Evolutionary conservation across 2,113 vertebrate species (phyloP), one percentile per base, ranked within the genome.

Genomic region (Rhegmatorhina hoffmannsi): DNA sequence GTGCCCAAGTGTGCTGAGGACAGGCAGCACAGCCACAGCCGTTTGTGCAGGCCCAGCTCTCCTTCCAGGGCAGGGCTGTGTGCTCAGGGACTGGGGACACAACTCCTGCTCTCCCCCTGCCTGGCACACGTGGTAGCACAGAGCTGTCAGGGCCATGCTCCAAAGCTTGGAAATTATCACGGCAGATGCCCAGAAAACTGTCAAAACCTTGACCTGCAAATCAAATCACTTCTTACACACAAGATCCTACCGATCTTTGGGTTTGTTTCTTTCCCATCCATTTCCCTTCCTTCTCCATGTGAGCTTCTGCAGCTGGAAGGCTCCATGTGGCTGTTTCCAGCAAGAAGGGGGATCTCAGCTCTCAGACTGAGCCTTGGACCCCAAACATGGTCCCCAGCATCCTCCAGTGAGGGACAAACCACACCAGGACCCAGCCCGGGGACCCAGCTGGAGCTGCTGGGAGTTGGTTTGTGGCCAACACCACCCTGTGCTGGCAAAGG

Each of bases 1-100:
- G 1, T 17, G 11, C 38, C 19, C 0, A 0, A 0, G 3, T 17
- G 58, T 18, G 38, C 70, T 44, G 24, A 24, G 69, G 33, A n/a
- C 1, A 0, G 26, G 33, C 74, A 23, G 40, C 0, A 1, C 36
- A 7, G 60, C 1, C 17, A 5, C 16, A 3, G 69, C 6, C 3
- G 69, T 40, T 38, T 5, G 0, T 2, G 25, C 36, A 26, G 59
- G 14, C 59, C 52, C 43, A 10, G 34, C 15, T 50, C 46, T 24
- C 26, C 46, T 47, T 36, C 64, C 76, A 13, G 10, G 17, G n/a
- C 55, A 68, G 77, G 31, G 77, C 58, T 67, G 36, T 0, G 4
- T 46, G 52, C 3, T 0, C 38, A 15, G 1, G n/a, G 55, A 38
- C 9, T 17, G 5, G 44, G 24, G 33, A 64, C 9, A n/a, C 26